phyloP scores from a whole-genome alignment of 2,797 vertebrate genomes.

The Knipowitschia caucasica region DNA sequence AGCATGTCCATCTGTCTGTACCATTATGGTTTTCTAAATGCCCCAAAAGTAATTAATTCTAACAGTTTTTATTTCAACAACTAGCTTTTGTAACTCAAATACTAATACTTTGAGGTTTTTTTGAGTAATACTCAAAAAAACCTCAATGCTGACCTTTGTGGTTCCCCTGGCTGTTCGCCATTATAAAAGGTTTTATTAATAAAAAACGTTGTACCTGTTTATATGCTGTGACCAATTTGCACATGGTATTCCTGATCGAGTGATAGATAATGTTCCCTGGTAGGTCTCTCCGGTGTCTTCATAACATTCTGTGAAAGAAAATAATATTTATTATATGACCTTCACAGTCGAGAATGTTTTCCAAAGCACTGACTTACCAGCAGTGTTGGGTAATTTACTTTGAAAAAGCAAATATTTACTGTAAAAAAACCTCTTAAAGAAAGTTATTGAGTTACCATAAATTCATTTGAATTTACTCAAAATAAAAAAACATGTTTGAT shows the following conservation, averaged over 20 bases:
- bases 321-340: constrained; percentile 30
- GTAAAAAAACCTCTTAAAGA: too few species aligned
- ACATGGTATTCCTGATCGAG: constrained; percentile 89
- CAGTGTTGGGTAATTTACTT: neutral
- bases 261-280: constrained; percentile 85
- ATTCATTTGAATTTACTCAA: too few species aligned
- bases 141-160: constrained; percentile 65
- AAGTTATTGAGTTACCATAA: too few species aligned
- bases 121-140: too few species aligned
- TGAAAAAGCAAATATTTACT: neutral
- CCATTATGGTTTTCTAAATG: constrained; percentile 79
- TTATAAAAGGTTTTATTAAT: constrained; percentile 62
- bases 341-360: neutral
- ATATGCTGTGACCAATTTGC: constrained; percentile 88
- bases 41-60: constrained; percentile 74
- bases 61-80: constrained; percentile 53
- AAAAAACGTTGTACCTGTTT: constrained; percentile 68
- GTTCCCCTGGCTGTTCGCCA: constrained; percentile 67
- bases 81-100: constrained; percentile 44
- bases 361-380: neutral
- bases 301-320: constrained; percentile 84
- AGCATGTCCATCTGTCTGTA: constrained; percentile 78
- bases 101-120: too few species aligned
- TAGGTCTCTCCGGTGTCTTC: constrained; percentile 87
- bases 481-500: too few species aligned